Evolutionary conservation across 2,113 vertebrate genomes (phyloP), one percentile per base, ranked within the genome.

Genomic region (Smithornis capensis): DNA sequence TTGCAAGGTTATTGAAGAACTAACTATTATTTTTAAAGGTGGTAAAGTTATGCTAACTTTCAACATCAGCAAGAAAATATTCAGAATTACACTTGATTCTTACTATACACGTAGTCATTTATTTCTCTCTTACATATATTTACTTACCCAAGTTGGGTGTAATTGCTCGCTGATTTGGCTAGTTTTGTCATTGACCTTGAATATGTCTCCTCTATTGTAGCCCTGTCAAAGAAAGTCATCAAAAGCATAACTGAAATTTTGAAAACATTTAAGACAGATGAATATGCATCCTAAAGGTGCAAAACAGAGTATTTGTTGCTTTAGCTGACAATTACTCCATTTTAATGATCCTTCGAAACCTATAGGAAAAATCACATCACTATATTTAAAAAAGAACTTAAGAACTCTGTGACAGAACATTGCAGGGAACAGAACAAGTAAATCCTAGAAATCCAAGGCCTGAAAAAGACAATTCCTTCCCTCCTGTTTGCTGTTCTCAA

Each of bases 131-230:
- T 57, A 77, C 7, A 17, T 23, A 77, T 17, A 55, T 89, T 91
- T 97, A 99, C 99, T 98, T 97, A 99, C 99, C 99, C 99, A 82
- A 99, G 98, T 71, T 99, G 99, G 81, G 99, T 99, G 95, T 99
- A 99, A 98, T 99, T 99, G 95, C 98, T 98, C 6, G 99, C 98
- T 91, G 99, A 98, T 97, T 99, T 99, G 95, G 98, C 99, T 81
- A 99, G 98, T 98, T 99, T 99, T 95, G 98, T 99, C 99, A 99
- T 99, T 37, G 99, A 99, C 96, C 99, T 98, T 96, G 99, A 99
- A 94, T 99, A 99, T 4, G 97, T 96, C 83, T 99, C 99, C 96
- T 99, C 99, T 94, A 99, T 99, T 19, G 98, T 98, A 96, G 99
- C 99, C 98, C 99, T 99, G 96, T 92, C 69, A 94, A 96, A 67